Percentiles rank a stretch among this genome's conserved stretches.
Evolutionary conservation across 92 coral and sea anemone species (phyloP).

Genomic region (Phenganax subtilis): DNA sequence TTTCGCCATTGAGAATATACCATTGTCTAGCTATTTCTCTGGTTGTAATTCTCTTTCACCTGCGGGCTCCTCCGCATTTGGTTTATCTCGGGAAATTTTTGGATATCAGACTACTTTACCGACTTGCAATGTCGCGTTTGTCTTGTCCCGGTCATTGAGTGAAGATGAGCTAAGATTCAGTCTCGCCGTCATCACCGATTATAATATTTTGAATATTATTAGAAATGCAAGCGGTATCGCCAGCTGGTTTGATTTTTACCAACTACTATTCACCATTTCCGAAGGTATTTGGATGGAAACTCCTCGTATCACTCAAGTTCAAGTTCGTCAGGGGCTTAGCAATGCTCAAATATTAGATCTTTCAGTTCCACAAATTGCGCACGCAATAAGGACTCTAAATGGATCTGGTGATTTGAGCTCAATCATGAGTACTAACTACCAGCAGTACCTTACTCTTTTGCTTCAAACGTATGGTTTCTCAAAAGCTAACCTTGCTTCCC

Average conservation of each 20-base stretch:
- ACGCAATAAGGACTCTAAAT: slow-evolving; percentile 11
- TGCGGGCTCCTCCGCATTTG: slow-evolving; percentile 15
- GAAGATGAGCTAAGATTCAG: slow-evolving; percentile 26
- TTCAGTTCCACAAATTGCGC: slow-evolving; percentile 33
- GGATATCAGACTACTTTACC: slow-evolving; percentile 21
- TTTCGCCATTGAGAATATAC: slow-evolving; percentile 24
- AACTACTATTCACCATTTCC: slow-evolving; percentile 16
- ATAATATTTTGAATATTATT: slow-evolving; percentile 23
- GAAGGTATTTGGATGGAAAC: slow-evolving; percentile 42
- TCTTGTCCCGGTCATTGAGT: slow-evolving; percentile 26
- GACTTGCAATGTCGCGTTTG: slow-evolving; percentile 18
- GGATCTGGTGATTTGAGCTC: neutral
- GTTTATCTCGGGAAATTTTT: neutral
- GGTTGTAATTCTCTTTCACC: neutral
- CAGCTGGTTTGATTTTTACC: slow-evolving; percentile 38
- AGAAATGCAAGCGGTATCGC: slow-evolving; percentile 30
- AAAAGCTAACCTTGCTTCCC: slow-evolving; percentile 13
- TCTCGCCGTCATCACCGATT: slow-evolving; percentile 1
- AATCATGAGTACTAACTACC: neutral
- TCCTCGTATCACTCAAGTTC: slow-evolving; percentile 16
- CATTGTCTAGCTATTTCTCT: slow-evolving; percentile 25
- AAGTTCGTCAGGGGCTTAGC: neutral
- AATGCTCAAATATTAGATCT: neutral
- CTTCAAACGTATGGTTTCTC: slow-evolving; percentile 31
- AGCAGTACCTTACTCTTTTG: slow-evolving; percentile 18